Evolutionary conservation across 2,113 vertebrate genomes (phyloP), one percentile per base, ranked within the genome.

Genomic region (Polypterus senegalus): DNA sequence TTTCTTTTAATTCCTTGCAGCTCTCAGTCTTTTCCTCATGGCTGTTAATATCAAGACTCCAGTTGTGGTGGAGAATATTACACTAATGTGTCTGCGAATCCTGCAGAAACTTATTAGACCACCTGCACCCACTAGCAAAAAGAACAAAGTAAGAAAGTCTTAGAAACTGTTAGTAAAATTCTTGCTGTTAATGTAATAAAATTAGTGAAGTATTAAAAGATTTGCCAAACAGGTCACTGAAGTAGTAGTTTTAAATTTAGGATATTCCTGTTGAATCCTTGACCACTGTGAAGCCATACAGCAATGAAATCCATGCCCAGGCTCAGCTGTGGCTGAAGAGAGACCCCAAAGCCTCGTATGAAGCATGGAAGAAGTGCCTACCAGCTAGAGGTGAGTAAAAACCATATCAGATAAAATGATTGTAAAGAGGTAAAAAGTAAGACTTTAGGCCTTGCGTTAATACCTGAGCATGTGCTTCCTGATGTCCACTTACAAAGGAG

Each of bases 31-130:
- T 60, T 99, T 98, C 78, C 88, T 99, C 67, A 93, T 99, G 94
- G 92, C 96, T 0, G 96, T 99, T 75, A 98, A 98, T 73, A 94
- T 99, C 65, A 98, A 98, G 81, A 97, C 96, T 1, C 96, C 96
- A 0, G 95, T 98, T 27, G 96, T 99, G n/a, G 95, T 99, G 60
- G 95, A 99, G 67, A 99, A 98, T 78, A 97, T 99, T 70, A 97
- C 96, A 9, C 88, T 99, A 61, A 98, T 98, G 94, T 99, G 96
- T 74, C 83, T 99, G 77, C 88, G 93, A 75, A 99, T 98, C 74
- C 81, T 99, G 5, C 95, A 99, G 73, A 98, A 97, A 71, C 85
- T 99, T 61, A 97, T 99, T 68, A 97, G 94, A 66, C 96, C 96
- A 1, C 95, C 93, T 61, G 88, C 91, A 46, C 92, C 95, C n/a